These are phyloP conservation scores for Parazoanthus swiftii DNA, from an alignment of 92 coral and sea anemone species.

Conservation along the genomic window DNA sequence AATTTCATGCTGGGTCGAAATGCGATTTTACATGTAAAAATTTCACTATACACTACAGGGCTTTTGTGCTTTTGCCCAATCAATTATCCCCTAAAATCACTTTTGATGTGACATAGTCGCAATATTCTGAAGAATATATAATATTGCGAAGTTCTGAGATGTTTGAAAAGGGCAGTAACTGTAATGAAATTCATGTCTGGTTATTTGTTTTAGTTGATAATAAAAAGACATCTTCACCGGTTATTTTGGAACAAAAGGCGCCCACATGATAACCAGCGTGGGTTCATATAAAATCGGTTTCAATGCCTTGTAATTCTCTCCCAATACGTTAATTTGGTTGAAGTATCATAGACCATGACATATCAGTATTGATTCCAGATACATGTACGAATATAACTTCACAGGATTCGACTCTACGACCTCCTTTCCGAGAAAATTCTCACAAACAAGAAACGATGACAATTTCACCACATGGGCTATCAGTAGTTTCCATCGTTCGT, in stretches of 20 bases:
- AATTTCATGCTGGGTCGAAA: not conserved
- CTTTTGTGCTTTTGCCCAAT: not conserved
- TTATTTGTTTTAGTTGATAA: not conserved
- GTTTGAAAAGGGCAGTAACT: not conserved
- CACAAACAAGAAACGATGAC: not conserved
- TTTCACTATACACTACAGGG: not conserved
- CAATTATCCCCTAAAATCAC: not conserved
- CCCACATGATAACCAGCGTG: conserved; percentile 31
- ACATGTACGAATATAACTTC: not conserved
- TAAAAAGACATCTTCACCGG: conserved; percentile 1
- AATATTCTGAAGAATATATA: not conserved
- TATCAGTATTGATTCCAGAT: not conserved
- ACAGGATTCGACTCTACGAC: not conserved
- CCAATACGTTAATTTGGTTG: not conserved
- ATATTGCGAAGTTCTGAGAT: not conserved
- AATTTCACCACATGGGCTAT: not conserved
- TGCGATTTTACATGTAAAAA: not conserved
- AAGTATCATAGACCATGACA: not conserved
- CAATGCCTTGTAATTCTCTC: not conserved
- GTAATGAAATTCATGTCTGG: not conserved
- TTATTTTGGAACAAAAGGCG: conserved; percentile 28
- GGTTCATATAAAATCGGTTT: not conserved
- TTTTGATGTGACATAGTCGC: not conserved
- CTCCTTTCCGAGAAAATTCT: not conserved
- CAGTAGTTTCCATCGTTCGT: not conserved